Conservation (phyloP, 1,140 invertebrate species). For the Agrypnia vestita region DNA sequence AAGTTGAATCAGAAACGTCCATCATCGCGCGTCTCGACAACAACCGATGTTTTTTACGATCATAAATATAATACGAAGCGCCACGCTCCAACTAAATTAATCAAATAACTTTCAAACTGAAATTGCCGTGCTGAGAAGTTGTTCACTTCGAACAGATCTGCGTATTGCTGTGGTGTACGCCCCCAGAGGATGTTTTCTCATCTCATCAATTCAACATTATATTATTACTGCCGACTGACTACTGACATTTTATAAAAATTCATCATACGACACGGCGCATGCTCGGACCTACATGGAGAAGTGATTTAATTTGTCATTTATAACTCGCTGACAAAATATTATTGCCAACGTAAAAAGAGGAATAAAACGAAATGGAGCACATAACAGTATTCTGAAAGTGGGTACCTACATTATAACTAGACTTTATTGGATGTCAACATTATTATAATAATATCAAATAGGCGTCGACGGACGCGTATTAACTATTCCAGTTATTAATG, state of each 20-base stretch:
- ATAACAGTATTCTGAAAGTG: no score
- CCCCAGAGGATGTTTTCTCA: not conserved
- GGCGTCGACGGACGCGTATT: no score
- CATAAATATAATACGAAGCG: conserved; percentile 2
- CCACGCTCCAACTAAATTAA: conserved; percentile 1
- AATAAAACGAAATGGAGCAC: no score
- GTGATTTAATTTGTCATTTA: not conserved
- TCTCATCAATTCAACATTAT: not conserved
- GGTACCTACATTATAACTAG: no score
- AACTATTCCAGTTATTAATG: no score
- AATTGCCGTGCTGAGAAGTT: conserved; percentile 3
- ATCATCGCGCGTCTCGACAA: not conserved
- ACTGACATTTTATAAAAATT: not conserved
- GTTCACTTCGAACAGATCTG: not conserved
- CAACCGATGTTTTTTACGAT: conserved; percentile 14
- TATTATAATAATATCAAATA: no score
- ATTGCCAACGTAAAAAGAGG: not conserved
- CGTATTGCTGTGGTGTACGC: not conserved
- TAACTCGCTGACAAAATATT: conserved; percentile 2
- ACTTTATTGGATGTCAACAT: no score
- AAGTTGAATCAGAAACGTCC: no score
- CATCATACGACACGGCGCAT: not conserved
- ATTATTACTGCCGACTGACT: not conserved
- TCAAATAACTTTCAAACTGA: conserved; percentile 19
- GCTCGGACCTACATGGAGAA: not conserved